phyloP scores from a whole-genome alignment of 1,140 invertebrate genomes.

The Hycleus cichorii region DNA sequence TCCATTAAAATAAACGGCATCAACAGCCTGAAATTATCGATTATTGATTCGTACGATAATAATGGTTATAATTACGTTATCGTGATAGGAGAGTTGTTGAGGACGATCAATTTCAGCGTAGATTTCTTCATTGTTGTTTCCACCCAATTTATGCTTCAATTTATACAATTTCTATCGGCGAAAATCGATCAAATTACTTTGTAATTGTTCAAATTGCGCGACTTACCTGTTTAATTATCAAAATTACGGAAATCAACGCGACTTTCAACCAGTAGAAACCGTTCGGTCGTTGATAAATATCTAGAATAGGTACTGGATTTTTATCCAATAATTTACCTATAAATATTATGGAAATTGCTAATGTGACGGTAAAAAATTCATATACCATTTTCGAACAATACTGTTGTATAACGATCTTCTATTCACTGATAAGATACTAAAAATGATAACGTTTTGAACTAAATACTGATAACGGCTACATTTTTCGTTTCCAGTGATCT shows the following conservation, averaged over 20 bases:
- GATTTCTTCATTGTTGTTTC: background rate
- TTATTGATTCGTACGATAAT: background rate
- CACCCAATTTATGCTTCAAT: background rate
- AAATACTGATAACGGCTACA: too few species aligned
- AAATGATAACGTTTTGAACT: too few species aligned
- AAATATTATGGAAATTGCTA: slow-evolving; percentile 10
- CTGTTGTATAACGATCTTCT: too few species aligned
- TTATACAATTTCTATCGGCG: background rate
- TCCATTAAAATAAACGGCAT: slow-evolving; percentile 54
- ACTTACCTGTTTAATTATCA: slow-evolving; percentile 39
- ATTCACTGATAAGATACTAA: too few species aligned
- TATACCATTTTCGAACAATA: background rate
- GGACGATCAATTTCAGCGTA: slow-evolving; percentile 42
- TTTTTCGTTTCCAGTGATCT: too few species aligned
- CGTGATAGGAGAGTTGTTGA: slow-evolving; percentile 43
- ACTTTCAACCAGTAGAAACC: slow-evolving; percentile 46
- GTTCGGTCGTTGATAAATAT: slow-evolving; percentile 46
- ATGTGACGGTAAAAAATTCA: background rate
- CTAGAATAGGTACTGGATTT: slow-evolving; percentile 41
- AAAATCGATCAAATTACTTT: slow-evolving; percentile 5
- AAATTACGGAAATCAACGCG: slow-evolving; percentile 41
- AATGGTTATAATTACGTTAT: slow-evolving; percentile 27
- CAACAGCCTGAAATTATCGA: slow-evolving; percentile 44
- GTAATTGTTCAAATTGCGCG: slow-evolving; percentile 15
- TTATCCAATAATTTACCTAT: slow-evolving; percentile 18